These are phyloP conservation scores for Microtus ochrogaster DNA, from an alignment of 2,113 vertebrate species.

Conservation along the genomic window DNA sequence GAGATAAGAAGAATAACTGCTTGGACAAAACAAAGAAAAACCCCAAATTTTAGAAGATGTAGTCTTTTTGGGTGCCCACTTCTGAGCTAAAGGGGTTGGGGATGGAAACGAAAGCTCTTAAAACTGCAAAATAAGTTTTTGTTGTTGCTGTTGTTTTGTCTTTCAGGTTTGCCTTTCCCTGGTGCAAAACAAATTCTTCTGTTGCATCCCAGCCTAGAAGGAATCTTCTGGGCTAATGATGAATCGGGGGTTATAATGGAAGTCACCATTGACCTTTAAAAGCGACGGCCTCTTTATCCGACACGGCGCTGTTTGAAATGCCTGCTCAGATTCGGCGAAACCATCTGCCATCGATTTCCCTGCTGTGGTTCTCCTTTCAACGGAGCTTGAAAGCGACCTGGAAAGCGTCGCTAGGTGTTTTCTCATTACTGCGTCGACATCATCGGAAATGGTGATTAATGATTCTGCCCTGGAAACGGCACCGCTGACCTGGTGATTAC, in stretches of 20 bases:
- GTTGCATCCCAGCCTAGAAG: conserved; percentile 56
- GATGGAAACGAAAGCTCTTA: neutral
- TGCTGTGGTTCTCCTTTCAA: conserved; percentile 42
- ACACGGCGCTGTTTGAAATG: conserved; percentile 65
- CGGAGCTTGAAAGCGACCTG: conserved; percentile 63
- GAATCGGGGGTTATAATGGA: conserved; percentile 74
- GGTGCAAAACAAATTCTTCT: conserved; percentile 49
- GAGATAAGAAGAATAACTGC: conserved; percentile 1
- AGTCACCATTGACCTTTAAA: conserved; percentile 79
- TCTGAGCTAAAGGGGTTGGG: neutral
- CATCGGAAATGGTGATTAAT: conserved; percentile 75
- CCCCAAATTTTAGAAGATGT: conserved; percentile 43
- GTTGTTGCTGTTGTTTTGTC: neutral
- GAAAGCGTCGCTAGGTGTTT: conserved; percentile 58
- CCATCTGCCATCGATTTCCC: conserved; percentile 74
- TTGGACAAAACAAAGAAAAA: conserved; percentile 58
- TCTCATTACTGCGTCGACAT: conserved; percentile 64
- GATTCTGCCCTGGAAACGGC: conserved; percentile 47
- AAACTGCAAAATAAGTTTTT: neutral
- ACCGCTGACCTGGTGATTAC: conserved; percentile 62
- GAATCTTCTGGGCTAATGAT: conserved; percentile 74
- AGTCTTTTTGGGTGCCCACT: conserved; percentile 16
- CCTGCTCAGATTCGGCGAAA: conserved; percentile 70
- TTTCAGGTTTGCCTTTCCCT: conserved; percentile 53
- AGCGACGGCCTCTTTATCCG: conserved; percentile 68